These are phyloP conservation scores for Asbolus verrucosus DNA, from an alignment of 1,140 invertebrate genomes.

Conservation along the genomic window DNA sequence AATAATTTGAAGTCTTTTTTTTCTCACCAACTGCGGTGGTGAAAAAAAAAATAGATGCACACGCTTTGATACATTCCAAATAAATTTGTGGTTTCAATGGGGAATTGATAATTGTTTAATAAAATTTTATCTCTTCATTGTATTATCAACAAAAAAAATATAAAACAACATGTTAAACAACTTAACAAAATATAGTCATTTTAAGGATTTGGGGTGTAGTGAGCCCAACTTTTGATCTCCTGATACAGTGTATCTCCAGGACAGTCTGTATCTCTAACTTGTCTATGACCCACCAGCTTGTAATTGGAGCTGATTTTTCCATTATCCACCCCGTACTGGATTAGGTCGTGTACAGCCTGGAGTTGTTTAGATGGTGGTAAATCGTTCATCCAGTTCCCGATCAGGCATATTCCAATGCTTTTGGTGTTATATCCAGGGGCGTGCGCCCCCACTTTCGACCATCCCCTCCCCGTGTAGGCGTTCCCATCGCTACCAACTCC, in stretches of 20 bases:
- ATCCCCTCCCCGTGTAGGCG: conserved; percentile 80
- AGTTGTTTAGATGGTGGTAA: conserved; percentile 35
- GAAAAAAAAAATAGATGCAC: too few relatives aligned
- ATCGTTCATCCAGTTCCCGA: conserved; percentile 73
- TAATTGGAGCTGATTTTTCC: conserved; percentile 72
- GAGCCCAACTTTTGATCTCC: conserved; percentile 73
- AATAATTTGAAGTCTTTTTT: too few relatives aligned
- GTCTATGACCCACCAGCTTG: conserved; percentile 75
- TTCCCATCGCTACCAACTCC: conserved; percentile 80
- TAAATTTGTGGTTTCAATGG: too few relatives aligned
- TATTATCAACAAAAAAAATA: too few relatives aligned
- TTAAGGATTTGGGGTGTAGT: too few relatives aligned
- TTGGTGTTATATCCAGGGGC: conserved; percentile 74
- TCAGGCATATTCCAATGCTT: conserved; percentile 79
- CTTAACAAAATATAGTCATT: too few relatives aligned
- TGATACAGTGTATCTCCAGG: conserved; percentile 74
- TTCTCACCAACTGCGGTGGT: too few relatives aligned
- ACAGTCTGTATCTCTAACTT: conserved; percentile 75
- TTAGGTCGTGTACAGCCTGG: conserved; percentile 67
- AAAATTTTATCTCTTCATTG: too few relatives aligned
- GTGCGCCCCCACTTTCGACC: conserved; percentile 77
- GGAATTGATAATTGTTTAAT: too few relatives aligned
- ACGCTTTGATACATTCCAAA: too few relatives aligned
- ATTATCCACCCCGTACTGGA: conserved; percentile 70
- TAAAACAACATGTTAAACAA: too few relatives aligned